Base-by-base conservation (phyloP, 2,113 vertebrate genomes). In the Carollia perspicillata region DNA sequence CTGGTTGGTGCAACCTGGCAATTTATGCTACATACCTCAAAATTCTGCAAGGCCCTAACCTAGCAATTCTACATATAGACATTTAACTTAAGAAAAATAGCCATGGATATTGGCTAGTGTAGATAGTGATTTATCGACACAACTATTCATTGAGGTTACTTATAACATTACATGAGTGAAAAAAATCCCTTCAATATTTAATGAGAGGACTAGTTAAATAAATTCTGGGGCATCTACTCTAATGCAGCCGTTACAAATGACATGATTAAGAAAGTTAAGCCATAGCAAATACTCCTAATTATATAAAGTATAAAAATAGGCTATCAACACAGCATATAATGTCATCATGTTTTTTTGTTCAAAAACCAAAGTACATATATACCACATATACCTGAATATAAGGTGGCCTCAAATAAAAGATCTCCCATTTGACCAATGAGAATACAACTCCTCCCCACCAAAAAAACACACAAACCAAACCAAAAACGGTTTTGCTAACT, bases 1-100 rank as follows among this genome's bases (percentile, higher is more conserved):
- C 33, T 95, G 88, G 81, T 40, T 90, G 72, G 23, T 87, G 13
- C 18, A 90, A 88, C 28, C 88, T 90, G 72, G 47, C 66, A 89
- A 90, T 94, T 95, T 74, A 71, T 63, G 75, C 74, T 89, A 94
- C 95, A 93, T 83, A 94, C 33, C 47, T 96, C 37, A 87, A 93
- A 84, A 93, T 92, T 94, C 35, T 78, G 23, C 12, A 90, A 87
- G 60, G 18, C 53, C 53, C 33, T 77, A 77, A 83, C 55, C 66
- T 47, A 78, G 49, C 35, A 93, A 63, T 90, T 93, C 75, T 92
- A 93, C 75, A 80, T 97, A 72, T 83, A 94, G 84, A 88, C 55
- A 95, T 93, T 40, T 49, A 89, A 89, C 53, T 92, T 49, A 74
- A 77, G 49, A 94, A 95, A 95, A 96, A 89, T 40, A 92, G 53